Evolutionary conservation across 2,797 vertebrate genomes (phyloP), one percentile per base, ranked within the genome.

Genomic region (Choloepus didactylus): DNA sequence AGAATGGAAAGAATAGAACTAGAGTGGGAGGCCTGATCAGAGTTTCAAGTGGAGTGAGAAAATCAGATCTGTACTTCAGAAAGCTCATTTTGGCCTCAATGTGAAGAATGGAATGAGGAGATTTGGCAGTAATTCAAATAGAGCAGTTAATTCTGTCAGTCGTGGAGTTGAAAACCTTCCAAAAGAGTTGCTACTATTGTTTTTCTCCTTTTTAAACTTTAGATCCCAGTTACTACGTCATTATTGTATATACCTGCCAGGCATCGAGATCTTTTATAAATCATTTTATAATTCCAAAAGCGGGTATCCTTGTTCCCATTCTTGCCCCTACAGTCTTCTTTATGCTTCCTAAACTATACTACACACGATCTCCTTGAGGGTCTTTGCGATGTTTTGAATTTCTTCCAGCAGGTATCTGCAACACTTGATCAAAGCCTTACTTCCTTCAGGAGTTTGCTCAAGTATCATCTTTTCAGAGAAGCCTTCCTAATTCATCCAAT

Each of bases 401-500:
- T 1, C 35, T 81, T 82, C 21, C 10, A 35, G 2, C 3, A 80
- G 31, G 15, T 83, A 62, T n/a, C 60, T 56, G 18, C 18, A 18
- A 19, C 44, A 51, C 2, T 21, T 46, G 10, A 7, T 35, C 86
- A 25, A 84, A 11, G 5, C 6, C 31, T 46, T 41, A 2, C 23
- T 91, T 91, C 41, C 51, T 64, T 93, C 4, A 72, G 66, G 66
- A 81, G 19, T 80, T 90, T 66, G 23, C 23, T 96, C 49, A 94
- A 69, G 29, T 35, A 14, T 41, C 6, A 38, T 1, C 54, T 89
- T 56, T 38, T 76, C 59, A 75, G 44, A 73, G 56, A 91, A 19
- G 2, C 5, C 27, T 94, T 80, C 64, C 31, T 72, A 93, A 76
- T 41, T 8, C 3, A 67, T 54, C 35, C 9, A 27, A 5, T 60